These are phyloP conservation scores for Drosophila eugracilis DNA, from an alignment of 1,140 invertebrate species.

Conservation along the genomic window DNA sequence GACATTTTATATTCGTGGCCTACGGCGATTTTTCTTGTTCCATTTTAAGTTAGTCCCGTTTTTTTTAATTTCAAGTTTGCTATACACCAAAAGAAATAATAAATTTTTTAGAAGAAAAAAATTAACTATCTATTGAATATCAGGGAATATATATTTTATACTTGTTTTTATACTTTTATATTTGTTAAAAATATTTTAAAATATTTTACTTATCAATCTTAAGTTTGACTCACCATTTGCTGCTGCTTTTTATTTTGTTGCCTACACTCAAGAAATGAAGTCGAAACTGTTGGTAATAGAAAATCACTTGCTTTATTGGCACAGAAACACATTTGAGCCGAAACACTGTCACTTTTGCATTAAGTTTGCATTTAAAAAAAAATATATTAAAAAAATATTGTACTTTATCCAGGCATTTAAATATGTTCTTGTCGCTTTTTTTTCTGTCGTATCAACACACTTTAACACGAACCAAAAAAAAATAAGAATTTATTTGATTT, in stretches of 20 bases:
- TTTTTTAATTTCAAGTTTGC: neutral
- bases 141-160: too few species aligned
- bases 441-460: constrained; percentile 4
- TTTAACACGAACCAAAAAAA: constrained; percentile 3
- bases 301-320: constrained; percentile 1
- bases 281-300: neutral
- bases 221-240: neutral
- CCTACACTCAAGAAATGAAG: neutral
- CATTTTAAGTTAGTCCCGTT: neutral
- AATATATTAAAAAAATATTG: neutral
- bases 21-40: neutral
- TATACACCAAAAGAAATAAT: neutral
- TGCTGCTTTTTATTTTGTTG: neutral
- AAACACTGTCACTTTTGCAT: constrained; percentile 4
- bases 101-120: neutral
- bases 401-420: neutral
- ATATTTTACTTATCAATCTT: neutral
- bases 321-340: neutral
- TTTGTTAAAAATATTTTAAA: too few species aligned
- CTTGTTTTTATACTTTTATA: too few species aligned
- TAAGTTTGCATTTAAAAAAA: neutral
- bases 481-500: neutral
- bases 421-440: neutral
- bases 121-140: neutral
- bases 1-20: neutral